Evolutionary conservation across 2,797 vertebrate genomes (phyloP).

Genomic region (Sebastes vulpes): DNA sequence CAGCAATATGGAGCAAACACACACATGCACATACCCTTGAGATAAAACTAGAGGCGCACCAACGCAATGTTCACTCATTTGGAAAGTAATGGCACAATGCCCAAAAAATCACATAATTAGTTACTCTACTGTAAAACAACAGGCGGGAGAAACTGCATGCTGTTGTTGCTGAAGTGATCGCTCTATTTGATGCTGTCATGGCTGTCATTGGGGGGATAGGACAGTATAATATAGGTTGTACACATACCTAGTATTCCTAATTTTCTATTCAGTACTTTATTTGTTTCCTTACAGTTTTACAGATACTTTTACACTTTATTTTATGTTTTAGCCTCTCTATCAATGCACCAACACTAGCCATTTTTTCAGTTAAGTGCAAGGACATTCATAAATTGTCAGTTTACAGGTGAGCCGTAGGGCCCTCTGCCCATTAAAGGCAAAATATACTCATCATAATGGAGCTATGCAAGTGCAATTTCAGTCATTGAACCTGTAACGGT

Average conservation of each 20-base stretch:
- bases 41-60: conserved; percentile 38
- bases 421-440: not conserved
- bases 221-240: not conserved
- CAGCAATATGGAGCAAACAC: conserved; percentile 66
- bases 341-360: not conserved
- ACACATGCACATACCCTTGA: conserved; percentile 36
- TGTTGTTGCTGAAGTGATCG: not conserved
- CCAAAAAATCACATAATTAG: conserved; percentile 64
- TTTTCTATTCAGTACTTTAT: not conserved
- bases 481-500: not conserved
- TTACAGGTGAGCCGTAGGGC: not conserved
- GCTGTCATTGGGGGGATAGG: not conserved
- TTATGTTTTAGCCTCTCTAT: not conserved
- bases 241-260: not conserved
- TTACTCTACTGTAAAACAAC: conserved; percentile 75
- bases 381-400: not conserved
- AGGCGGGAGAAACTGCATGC: conserved; percentile 9
- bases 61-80: conserved; percentile 71
- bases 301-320: not conserved
- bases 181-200: not conserved
- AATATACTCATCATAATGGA: not conserved
- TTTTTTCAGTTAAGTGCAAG: not conserved
- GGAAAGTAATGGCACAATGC: conserved; percentile 60
- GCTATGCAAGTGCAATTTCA: not conserved
- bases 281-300: not conserved